A percentile compares a stretch with the other conserved stretches of the same genome.
phyloP scores from a whole-genome alignment of 37 sponge, comb jelly and placozoan genomes.

The Ianthella basta region DNA sequence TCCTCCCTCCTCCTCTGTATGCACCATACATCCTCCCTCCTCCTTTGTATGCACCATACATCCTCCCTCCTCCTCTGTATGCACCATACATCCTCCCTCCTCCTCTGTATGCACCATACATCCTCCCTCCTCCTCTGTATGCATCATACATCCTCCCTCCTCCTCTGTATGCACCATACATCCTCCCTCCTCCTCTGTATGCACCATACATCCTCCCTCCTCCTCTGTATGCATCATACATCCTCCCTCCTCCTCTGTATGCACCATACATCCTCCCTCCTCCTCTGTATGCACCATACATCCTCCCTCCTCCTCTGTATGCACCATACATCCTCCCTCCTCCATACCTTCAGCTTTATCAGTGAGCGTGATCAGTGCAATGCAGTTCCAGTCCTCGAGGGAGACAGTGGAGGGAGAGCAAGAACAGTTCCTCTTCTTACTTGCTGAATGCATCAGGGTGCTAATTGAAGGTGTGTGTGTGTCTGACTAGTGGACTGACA shows the following conservation, averaged over 20 bases:
- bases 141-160: slow-evolving; percentile 27
- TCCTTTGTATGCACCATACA: too few species aligned
- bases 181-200: neutral
- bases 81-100: slow-evolving; percentile 27
- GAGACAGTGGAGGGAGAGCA: slow-evolving; percentile 32
- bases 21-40: slow-evolving; percentile 27
- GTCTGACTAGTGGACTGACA: too few species aligned
- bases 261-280: slow-evolving; percentile 27
- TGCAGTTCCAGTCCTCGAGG: neutral
- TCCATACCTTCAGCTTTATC: neutral
- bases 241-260: neutral
- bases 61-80: neutral
- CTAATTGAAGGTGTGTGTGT: slow-evolving; percentile 46
- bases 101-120: too few species aligned
- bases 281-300: too few species aligned
- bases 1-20: too few species aligned
- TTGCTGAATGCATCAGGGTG: slow-evolving; percentile 81
- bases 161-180: too few species aligned
- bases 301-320: neutral
- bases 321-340: slow-evolving; percentile 27
- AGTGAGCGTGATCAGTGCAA: neutral
- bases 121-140: neutral
- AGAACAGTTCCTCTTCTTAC: slow-evolving; percentile 75
- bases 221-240: too few species aligned
- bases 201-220: slow-evolving; percentile 27